Base-by-base conservation (phyloP, 64 coral and sea anemone species). In the Montipora foliosa region DNA sequence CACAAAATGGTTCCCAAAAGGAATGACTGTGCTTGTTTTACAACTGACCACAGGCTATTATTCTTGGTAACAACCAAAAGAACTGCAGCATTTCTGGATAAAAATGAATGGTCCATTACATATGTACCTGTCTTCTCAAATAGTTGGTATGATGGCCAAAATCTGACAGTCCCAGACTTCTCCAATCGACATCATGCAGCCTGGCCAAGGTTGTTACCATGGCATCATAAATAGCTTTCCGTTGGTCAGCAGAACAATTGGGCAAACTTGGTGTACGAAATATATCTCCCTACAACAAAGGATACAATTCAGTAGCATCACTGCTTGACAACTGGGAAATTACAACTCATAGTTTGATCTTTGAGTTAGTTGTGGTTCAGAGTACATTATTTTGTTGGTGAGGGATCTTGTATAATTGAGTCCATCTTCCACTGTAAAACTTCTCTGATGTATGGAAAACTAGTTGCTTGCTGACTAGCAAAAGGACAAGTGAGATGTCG, bases 61-160 rank as follows among this genome's bases (percentile, higher is more conserved):
- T 37, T 37, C 37, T 37, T 37, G 37, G 37, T 37, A 37, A 37
- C 37, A 37, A 37, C 37, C 37, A 37, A 37, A 37, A 37, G 37
- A 37, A 37, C 37, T 37, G 37, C 37, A 37, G 37, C 37, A 37
- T 37, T 37, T 37, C 37, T n/a, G 67, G 37, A 4, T 0, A 37
- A 37, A 37, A 37, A 37, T 37, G 37, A 37, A 37, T 37, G 37
- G 37, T 37, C 37, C 37, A 37, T 37, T 37, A 22, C 2, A 16
- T 9, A 4, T 1, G 9, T 64, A 99, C 98, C 95, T 99, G 98
- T 92, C 98, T 91, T 51, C 81, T 87, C 22, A 96, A 68, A 22
- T 94, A 96, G 37, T 92, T 90, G 21, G 72, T 81, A 21, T 99
- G 92, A 49, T 45, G 74, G 21, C 89, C 94, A 94, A 89, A 99